These are phyloP conservation scores for Nasalis larvatus DNA, from an alignment of 2,113 vertebrate genomes.

Conservation along the genomic window DNA sequence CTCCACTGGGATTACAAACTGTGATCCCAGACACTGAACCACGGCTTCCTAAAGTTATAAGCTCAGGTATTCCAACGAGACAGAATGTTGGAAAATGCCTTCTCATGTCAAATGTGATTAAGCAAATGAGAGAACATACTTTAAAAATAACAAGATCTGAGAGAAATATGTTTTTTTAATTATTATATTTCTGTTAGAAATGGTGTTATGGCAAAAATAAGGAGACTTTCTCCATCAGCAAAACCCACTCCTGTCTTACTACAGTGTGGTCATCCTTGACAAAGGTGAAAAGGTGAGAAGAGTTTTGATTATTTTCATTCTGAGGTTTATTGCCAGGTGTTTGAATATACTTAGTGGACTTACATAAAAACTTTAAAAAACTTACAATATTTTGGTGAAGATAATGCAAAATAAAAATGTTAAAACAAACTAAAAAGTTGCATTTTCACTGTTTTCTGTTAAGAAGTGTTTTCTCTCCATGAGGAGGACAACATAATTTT, in stretches of 20 bases:
- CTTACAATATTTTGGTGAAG: background rate
- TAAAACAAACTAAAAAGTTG: background rate
- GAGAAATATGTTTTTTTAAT: background rate
- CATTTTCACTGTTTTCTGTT: background rate
- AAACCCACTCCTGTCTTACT: background rate
- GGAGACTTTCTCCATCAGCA: background rate
- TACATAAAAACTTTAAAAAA: background rate
- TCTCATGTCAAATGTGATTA: background rate
- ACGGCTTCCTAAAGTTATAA: background rate
- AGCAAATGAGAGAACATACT: background rate
- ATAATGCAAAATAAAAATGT: background rate
- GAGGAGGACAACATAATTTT: background rate
- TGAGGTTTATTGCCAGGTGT: background rate
- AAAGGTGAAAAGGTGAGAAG: background rate
- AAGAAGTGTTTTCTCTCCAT: background rate
- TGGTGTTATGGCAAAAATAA: background rate
- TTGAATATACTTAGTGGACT: background rate
- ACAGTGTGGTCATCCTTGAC: background rate
- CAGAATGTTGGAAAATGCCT: conserved; percentile 45
- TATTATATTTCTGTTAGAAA: background rate
- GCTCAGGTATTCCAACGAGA: background rate
- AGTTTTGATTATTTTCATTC: background rate
- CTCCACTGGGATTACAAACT: background rate
- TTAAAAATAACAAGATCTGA: background rate
- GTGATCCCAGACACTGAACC: conserved; percentile 39